Percentiles rank a stretch among this genome's conserved stretches.
Evolutionary conservation across 1,140 invertebrate genomes (phyloP).

Genomic region (Monomorium pharaonis): DNA sequence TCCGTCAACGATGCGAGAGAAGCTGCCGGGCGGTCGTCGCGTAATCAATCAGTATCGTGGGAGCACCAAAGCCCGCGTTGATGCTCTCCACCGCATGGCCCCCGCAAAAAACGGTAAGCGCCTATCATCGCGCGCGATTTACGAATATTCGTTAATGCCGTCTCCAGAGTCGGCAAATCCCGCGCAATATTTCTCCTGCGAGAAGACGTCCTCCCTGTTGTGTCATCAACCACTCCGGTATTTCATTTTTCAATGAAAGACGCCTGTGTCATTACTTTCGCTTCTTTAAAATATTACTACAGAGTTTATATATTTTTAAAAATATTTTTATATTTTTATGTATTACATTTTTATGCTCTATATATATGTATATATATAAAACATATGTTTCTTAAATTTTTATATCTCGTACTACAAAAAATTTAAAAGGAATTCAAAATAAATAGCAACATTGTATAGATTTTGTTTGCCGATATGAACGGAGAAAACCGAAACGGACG

Average conservation of each 20-base stretch:
- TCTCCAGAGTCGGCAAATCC: background rate
- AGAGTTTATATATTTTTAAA: background rate
- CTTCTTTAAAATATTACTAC: background rate
- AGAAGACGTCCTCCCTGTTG: background rate
- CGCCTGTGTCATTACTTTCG: background rate
- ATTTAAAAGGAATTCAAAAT: background rate
- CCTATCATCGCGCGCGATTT: slow-evolving; percentile 41
- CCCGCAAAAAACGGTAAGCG: slow-evolving; percentile 64
- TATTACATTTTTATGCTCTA: background rate
- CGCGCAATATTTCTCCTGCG: slow-evolving; percentile 17
- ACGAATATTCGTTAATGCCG: slow-evolving; percentile 37
- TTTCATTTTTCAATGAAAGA: background rate
- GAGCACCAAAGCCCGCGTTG: slow-evolving; percentile 71
- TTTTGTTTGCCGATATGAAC: background rate
- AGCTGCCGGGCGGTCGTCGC: slow-evolving; percentile 67
- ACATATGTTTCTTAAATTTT: no score
- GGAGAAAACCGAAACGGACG: background rate
- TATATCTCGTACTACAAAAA: background rate
- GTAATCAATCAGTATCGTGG: slow-evolving; percentile 81
- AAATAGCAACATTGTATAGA: background rate
- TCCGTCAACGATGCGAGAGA: slow-evolving; percentile 63
- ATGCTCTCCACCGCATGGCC: slow-evolving; percentile 44
- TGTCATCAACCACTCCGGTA: background rate
- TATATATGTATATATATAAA: no score
- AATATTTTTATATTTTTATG: background rate